These are phyloP conservation scores for Heliocidaris tuberculata DNA, from an alignment of 35 echinoderm and acorn worm species.

Conservation along the genomic window DNA sequence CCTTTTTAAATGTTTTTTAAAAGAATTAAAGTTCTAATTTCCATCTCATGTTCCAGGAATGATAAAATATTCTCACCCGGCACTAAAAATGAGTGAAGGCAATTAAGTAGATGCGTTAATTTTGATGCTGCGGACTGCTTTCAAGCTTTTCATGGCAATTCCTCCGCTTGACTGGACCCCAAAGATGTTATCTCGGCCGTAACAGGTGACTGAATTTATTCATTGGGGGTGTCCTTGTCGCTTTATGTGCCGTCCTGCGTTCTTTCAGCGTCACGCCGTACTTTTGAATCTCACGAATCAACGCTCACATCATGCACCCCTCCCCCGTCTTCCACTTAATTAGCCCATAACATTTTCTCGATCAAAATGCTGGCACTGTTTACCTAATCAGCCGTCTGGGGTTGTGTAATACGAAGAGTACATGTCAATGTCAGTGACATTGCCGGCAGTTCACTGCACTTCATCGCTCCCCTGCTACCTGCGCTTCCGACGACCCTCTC, in stretches of 20 bases:
- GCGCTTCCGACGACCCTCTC: neutral
- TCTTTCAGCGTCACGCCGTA: neutral
- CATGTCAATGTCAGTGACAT: neutral
- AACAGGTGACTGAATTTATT: neutral
- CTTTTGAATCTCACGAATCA: neutral
- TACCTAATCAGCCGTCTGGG: neutral
- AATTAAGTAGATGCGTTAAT: constrained; percentile 5
- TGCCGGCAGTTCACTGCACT: neutral
- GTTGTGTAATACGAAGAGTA: neutral
- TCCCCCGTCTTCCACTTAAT: neutral
- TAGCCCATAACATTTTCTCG: neutral
- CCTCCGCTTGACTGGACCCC: neutral
- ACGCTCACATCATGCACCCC: neutral
- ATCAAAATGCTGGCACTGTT: neutral
- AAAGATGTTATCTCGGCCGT: neutral
- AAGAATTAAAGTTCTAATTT: neutral
- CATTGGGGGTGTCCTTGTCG: neutral
- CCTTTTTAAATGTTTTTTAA: too few species aligned
- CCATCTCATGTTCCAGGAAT: neutral
- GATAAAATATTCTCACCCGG: neutral
- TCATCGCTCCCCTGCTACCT: neutral
- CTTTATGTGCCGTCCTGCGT: neutral
- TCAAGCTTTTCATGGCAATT: neutral
- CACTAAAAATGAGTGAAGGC: neutral
- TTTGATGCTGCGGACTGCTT: neutral